Percentiles rank a stretch among this genome's conserved stretches.
Conservation (phyloP, 2,797 vertebrate genomes). For the Dallia pectoralis region DNA sequence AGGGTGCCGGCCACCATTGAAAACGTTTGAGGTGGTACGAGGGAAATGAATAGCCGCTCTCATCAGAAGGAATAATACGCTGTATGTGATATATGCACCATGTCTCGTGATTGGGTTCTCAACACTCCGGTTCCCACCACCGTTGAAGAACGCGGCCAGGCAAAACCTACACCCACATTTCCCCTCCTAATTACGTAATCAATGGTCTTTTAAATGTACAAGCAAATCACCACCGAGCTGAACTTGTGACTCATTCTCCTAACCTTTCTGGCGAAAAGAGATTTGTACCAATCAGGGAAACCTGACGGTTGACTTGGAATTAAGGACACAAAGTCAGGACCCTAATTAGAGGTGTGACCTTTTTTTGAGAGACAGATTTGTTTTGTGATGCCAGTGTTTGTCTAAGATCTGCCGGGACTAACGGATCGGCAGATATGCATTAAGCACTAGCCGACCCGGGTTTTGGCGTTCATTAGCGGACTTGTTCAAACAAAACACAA, state of each 20-base stretch:
- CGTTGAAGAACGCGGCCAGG: conserved; percentile 27
- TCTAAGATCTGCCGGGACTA: conserved; percentile 80
- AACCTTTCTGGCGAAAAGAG: conserved; percentile 72
- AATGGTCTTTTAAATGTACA: conserved; percentile 79
- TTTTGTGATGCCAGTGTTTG: conserved; percentile 78
- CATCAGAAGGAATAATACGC: not conserved
- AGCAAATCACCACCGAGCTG: conserved; percentile 70
- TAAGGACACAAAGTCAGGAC: conserved; percentile 65
- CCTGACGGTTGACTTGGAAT: conserved; percentile 75
- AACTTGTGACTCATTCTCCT: conserved; percentile 71
- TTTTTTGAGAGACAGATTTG: conserved; percentile 77
- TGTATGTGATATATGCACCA: conserved; percentile 5
- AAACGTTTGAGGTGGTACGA: not conserved
- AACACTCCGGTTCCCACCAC: conserved; percentile 30
- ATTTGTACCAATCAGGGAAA: conserved; percentile 71
- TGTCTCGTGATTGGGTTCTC: conserved; percentile 4
- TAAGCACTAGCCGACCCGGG: conserved; percentile 72
- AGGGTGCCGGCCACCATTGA: not conserved
- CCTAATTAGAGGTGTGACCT: conserved; percentile 77
- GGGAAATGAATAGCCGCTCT: not conserved
- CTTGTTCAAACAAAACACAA: conserved; percentile 81
- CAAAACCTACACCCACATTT: conserved; percentile 39
- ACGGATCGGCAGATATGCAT: conserved; percentile 75
- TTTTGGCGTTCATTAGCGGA: conserved; percentile 85
- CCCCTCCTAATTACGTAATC: conserved; percentile 76